Percentiles rank a stretch among this genome's conserved stretches.
Conservation (phyloP, 2,797 vertebrate genomes). For the Peromyscus eremicus region DNA sequence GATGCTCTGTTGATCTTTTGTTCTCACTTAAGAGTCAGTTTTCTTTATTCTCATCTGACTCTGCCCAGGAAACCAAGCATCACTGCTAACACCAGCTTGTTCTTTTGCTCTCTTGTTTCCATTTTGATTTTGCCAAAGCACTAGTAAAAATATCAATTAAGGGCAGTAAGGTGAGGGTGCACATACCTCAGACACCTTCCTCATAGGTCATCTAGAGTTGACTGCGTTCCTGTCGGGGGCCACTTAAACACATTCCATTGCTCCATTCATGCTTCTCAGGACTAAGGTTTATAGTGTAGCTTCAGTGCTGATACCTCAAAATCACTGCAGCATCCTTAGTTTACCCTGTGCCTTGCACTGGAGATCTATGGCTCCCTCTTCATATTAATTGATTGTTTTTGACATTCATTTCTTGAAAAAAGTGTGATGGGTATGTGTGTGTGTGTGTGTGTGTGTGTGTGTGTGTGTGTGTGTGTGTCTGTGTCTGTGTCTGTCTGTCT, state of each 20-base stretch:
- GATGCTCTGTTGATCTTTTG: background rate
- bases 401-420: background rate
- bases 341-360: background rate
- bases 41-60: conserved; percentile 1
- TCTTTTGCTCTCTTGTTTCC: conserved; percentile 20
- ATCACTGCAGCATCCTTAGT: background rate
- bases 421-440: background rate
- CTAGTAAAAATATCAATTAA: background rate
- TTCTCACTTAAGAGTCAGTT: background rate
- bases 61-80: conserved; percentile 20
- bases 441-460: background rate
- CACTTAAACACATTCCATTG: background rate
- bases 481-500: no score
- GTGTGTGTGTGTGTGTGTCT: background rate
- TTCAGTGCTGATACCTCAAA: background rate
- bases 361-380: background rate
- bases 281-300: background rate
- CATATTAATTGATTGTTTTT: conserved; percentile 15
- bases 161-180: background rate
- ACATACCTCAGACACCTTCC: background rate
- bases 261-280: background rate
- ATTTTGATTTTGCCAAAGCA: conserved; percentile 1
- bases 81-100: background rate
- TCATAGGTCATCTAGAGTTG: background rate
- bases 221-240: background rate